These are phyloP conservation scores for Cetoscarus ocellatus DNA, from an alignment of 2,797 vertebrate species.

Conservation along the genomic window DNA sequence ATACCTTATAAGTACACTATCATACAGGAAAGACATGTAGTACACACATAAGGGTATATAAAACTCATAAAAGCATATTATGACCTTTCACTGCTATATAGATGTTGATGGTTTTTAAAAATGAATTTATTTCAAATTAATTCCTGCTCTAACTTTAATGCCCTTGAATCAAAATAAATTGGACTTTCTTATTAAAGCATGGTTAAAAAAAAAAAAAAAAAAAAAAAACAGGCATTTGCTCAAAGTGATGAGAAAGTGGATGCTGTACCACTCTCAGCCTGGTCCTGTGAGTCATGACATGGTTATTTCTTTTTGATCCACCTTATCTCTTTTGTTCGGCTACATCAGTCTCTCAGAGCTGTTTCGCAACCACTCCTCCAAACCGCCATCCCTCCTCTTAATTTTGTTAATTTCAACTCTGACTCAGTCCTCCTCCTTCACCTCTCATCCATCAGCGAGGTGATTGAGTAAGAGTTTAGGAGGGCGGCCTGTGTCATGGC, in stretches of 20 bases:
- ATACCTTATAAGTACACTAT: no score
- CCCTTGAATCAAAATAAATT: no score
- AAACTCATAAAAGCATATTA: no score
- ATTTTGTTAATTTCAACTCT: constrained; percentile 29
- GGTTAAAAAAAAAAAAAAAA: not conserved
- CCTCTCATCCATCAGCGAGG: constrained; percentile 45
- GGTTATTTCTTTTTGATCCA: constrained; percentile 42
- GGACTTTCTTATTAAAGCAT: no score
- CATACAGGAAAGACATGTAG: no score
- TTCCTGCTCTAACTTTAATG: no score
- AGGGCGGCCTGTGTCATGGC: constrained; percentile 51
- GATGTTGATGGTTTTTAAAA: no score
- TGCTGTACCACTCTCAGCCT: constrained; percentile 24
- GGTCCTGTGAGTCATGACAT: constrained; percentile 60
- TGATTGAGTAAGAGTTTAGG: constrained; percentile 50
- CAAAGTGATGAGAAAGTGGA: constrained; percentile 10
- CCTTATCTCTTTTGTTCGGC: constrained; percentile 53
- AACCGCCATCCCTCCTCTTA: constrained; percentile 56
- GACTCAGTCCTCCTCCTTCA: constrained; percentile 63
- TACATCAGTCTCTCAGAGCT: constrained; percentile 22
- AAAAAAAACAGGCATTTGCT: not conserved
- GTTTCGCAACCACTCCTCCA: constrained; percentile 58
- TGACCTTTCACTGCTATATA: no score
- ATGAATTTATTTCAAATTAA: no score
- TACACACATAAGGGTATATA: no score